phyloP scores from a whole-genome alignment of 2,888 invertebrate genomes.

The Nymphalis urticae region DNA sequence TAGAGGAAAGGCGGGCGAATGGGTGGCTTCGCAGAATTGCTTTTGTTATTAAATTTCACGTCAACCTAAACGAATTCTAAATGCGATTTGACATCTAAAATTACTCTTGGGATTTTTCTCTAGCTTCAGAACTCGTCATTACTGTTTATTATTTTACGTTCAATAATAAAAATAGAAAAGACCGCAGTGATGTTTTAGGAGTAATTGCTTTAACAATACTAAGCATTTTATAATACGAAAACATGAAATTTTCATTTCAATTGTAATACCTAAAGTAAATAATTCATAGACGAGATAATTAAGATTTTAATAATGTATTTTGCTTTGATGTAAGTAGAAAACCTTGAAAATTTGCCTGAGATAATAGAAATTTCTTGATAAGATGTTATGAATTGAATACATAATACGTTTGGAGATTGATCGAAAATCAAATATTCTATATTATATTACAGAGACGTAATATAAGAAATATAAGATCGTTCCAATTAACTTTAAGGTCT shows the following conservation, averaged over 20 bases:
- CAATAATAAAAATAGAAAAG: background rate
- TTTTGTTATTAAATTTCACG: conserved; percentile 32
- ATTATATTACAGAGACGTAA: background rate
- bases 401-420: background rate
- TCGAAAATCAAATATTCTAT: background rate
- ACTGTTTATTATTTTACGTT: conserved; percentile 4
- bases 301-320: background rate
- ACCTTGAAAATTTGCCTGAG: background rate
- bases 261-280: no score
- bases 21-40: conserved; percentile 21
- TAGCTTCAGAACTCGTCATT: conserved; percentile 7
- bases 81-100: conserved; percentile 33
- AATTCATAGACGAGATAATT: no score
- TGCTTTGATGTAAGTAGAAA: background rate
- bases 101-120: conserved; percentile 16
- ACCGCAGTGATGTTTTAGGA: background rate
- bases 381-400: conserved; percentile 1
- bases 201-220: background rate
- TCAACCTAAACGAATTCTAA: conserved; percentile 23
- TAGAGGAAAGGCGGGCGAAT: conserved; percentile 12
- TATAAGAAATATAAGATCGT: background rate
- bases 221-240: background rate
- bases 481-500: conserved; percentile 1
- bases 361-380: background rate
- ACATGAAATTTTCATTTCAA: background rate